Base-by-base conservation (phyloP, 2,113 vertebrate genomes). In the Pagrus major region DNA sequence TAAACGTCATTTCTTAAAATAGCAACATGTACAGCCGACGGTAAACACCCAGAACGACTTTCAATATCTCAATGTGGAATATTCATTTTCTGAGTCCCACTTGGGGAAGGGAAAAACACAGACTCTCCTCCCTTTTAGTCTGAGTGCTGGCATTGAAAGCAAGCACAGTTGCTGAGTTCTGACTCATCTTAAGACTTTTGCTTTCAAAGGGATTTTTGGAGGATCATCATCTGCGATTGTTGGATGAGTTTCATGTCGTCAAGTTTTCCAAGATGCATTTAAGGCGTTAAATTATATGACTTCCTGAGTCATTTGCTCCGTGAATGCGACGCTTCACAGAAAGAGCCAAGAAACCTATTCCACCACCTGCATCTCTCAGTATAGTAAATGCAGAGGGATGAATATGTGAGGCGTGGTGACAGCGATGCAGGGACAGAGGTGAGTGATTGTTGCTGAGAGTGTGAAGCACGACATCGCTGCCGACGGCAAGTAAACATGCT, bases 131-230 rank as follows among this genome's bases (percentile, higher is more conserved):
- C 29, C 21, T 42, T 21, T 16, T 31, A 70, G 51, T 66, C 51
- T 59, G 47, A 79, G 49, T 21, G 55, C 76, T 84, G 84, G 69
- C 69, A 68, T 1, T n/a, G 64, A 74, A 77, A 59, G 70, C 44
- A 29, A 63, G 76, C 81, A 79, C 70, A 86, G 79, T 64, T 81
- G 80, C 74, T 84, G 31, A 67, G 71, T 70, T 83, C 15, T 77
- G 51, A 84, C 67, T 88, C 86, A 80, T 84, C 71, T 71, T 71
- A 66, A 79, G 87, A 78, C 66, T 84, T 86, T 68, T 66, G 76
- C 59, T 77, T 74, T 82, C 21, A 64, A 58, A 84, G 37, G 67
- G 80, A 75, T 88, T 86, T n/a, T 78, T 51, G 25, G 76, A 86
- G 73, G 73, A 85, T 85, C 76, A 73, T 78, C 73, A 55, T 89